A percentile compares a stretch with the other conserved stretches of the same genome.
phyloP scores from a whole-genome alignment of 2,797 vertebrate genomes.

The Protosalanx chinensis region DNA sequence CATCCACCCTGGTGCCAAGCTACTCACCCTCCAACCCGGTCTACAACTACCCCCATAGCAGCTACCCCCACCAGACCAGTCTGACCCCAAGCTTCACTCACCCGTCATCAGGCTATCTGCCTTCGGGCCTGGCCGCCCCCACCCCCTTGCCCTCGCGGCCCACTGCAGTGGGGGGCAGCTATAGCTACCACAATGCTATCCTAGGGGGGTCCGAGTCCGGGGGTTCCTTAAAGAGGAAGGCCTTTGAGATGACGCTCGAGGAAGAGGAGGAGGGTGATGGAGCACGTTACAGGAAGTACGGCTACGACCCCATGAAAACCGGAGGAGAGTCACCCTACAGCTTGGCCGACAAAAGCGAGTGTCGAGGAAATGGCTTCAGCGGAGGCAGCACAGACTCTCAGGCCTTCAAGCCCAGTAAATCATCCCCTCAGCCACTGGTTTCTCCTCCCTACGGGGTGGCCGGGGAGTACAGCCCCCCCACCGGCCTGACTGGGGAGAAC shows the following conservation, averaged over 20 bases:
- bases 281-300: conserved; percentile 86
- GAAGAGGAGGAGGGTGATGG: conserved; percentile 75
- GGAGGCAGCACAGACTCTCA: conserved; percentile 66
- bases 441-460: conserved; percentile 75
- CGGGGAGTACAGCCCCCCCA: conserved; percentile 82
- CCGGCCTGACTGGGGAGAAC: conserved; percentile 77
- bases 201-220: conserved; percentile 70
- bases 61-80: conserved; percentile 82
- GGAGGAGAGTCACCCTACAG: conserved; percentile 74
- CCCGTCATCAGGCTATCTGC: conserved; percentile 80
- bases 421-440: conserved; percentile 75
- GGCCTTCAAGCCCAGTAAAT: conserved; percentile 70
- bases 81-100: conserved; percentile 78
- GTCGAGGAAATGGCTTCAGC: conserved; percentile 80
- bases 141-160: conserved; percentile 80
- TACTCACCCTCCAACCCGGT: conserved; percentile 83
- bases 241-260: conserved; percentile 80
- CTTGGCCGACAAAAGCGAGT: conserved; percentile 81
- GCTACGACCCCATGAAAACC: conserved; percentile 83
- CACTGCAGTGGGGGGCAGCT: conserved; percentile 77
- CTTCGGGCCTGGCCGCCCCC: conserved; percentile 82
- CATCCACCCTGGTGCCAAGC: conserved; percentile 79
- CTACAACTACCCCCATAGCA: conserved; percentile 84
- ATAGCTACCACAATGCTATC: conserved; percentile 79
- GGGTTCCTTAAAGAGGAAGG: conserved; percentile 87